Base-by-base conservation (phyloP, 1,140 invertebrate species). In the Ceratitis capitata region DNA sequence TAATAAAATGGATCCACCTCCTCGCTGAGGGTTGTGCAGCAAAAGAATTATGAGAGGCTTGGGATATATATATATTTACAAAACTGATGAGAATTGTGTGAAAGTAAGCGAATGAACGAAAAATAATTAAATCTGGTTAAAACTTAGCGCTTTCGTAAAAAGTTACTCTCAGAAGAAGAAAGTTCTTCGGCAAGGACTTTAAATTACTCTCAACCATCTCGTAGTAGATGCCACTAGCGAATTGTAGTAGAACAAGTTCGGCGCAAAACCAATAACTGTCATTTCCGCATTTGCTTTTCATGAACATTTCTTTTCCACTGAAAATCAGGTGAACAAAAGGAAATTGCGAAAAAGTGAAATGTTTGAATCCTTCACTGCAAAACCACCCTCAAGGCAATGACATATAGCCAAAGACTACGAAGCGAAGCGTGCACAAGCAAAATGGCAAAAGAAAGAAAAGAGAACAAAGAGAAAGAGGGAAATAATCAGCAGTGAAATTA, bases 341-440 rank as follows among this genome's bases (percentile, higher is more conserved):
- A 10, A 78, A 78, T 3, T 45, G 19, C 35, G 29, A 12, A 61
- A 32, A 32, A 32, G n/a, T 26, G 6, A 56, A 5, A 5, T 10
- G 10, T 19, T 32, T 39, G 7, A 23, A 19, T 3, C 16, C 7
- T 19, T 42, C 7, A 39, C 5, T 78, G 32, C 19, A 39, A 47
- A 83, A 32, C 49, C 82, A 83, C 42, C 78, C 78, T 47, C 49
- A 53, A 83, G 78, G 78, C 78, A 82, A 26, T 82, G 45, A 82
- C 78, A 82, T 82, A 51, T 53, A 51, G 47, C 47, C 47, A 51
- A 83, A 83, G 35, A 4, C 26, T 16, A 19, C 14, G 35, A 29
- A 51, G n/a, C n/a, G n/a, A 53, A 32, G 47, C 53, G 32, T 26
- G 47, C 9, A 82, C 69, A 47, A 78, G 32, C 26, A 32, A 61